Base-by-base conservation (phyloP, 2,113 vertebrate species). In the Scalopus aquaticus region DNA sequence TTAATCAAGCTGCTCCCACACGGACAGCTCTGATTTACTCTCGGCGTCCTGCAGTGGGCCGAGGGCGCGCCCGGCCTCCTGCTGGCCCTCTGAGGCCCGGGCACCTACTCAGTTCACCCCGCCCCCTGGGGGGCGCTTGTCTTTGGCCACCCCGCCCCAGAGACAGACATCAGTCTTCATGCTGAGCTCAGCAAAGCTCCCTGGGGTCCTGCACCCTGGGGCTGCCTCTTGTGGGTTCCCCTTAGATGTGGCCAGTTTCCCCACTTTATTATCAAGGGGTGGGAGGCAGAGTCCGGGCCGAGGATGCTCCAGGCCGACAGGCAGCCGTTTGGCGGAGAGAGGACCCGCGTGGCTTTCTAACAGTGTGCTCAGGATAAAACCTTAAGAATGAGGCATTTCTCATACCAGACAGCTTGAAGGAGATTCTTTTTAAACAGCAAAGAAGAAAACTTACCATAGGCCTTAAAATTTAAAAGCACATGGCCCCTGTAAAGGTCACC, bases 1-100 rank as follows among this genome's bases (percentile, higher is more conserved):
- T 99, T 99, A 99, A 99, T 99, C 99, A 99, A 99, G 98, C 98
- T 99, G 99, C 99, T 99, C 99, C 99, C 98, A 99, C 96, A 98
- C 98, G 99, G 99, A 99, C 98, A 99, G 98, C 97, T 80, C 80
- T 99, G 98, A 99, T 99, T 99, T 99, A 99, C 98, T 98, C 93
- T 65, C 95, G 97, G 98, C 98, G 97, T 98, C 98, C 97, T 95
- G 97, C 1, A 83, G 98, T 69, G 97, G 98, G 98, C 97, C 97
- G 98, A 98, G 97, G 95, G 98, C 98, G 97, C 97, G 96, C 80
- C 39, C 3, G 11, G 58, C 32, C 44, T 19, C 32, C 64, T 1
- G 65, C 65, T 35, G 65, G 32, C 28, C 24, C 32, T n/a, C 22
- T 44, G 2, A 12, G 42, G 76, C 35, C 28, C 4, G 24, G 69